Evolutionary conservation across 2,113 vertebrate species (phyloP), one percentile per base, ranked within the genome.

Genomic region (Oxyura jamaicensis): DNA sequence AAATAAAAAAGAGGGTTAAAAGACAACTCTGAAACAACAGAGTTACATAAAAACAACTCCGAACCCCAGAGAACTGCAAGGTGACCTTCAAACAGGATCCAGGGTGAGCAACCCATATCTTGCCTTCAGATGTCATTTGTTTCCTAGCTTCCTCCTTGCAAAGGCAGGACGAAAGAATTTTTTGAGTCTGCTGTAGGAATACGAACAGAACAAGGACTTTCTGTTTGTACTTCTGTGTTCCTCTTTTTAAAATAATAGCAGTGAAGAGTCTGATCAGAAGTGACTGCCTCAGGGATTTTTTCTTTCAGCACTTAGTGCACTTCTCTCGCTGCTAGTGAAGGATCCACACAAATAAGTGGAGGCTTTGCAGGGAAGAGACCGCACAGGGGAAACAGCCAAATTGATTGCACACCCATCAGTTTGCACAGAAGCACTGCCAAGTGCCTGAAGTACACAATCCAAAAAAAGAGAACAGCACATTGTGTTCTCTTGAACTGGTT

Each of bases 401-500:
- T 1, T 94, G 88, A 96, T 86, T 91, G 91, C 80, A 92, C 83
- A 86, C 77, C 90, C 90, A 72, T 88, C 92, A 75, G 52, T 88
- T 93, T 89, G 76, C 83, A 88, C 42, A 81, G 68, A 67, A 50
- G 26, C 68, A 56, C 79, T 96, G 93, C 85, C 95, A 97, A 97
- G 83, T 62, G 73, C 42, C 80, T 94, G 69, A 67, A 88, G 69
- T 92, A 93, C 60, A 53, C 29, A 81, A 16, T 41, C 83, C 42
- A 78, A 88, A 83, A 91, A n/a, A 92, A 68, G 33, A 88, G 76
- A 96, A 91, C 86, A 84, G 90, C 76, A 95, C 92, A 83, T 39
- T 88, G 36, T 86, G 84, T 95, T 94, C 94, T 71, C 65, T 60
- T 90, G 41, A 69, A 76, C 62, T 48, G 20, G 35, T 76, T 88